Evolutionary conservation across 2,797 vertebrate genomes (phyloP).

Genomic region (Gobionotothen gibberifrons): DNA sequence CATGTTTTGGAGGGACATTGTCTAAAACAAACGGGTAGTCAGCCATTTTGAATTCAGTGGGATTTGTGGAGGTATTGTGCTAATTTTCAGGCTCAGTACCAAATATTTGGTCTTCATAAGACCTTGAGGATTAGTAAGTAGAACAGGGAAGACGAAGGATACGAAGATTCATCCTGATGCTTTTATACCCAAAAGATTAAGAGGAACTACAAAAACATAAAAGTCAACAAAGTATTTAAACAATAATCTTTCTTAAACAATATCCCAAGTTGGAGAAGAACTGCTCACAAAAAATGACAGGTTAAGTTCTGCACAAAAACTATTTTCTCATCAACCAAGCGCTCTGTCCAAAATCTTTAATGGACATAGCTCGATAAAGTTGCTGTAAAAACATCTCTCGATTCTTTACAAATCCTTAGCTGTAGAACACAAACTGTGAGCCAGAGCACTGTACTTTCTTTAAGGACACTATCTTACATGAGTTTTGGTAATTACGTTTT

Average conservation of each 20-base stretch:
- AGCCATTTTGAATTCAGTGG: too few species aligned
- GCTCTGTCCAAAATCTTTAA: slow-evolving; percentile 1
- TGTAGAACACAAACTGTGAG: slow-evolving; percentile 19
- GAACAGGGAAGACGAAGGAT: not conserved
- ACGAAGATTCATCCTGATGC: not conserved
- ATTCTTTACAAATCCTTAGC: not conserved
- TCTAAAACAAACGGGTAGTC: too few species aligned
- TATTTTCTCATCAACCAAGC: not conserved
- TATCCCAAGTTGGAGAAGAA: not conserved
- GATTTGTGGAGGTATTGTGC: too few species aligned
- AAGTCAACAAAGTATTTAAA: slow-evolving; percentile 5
- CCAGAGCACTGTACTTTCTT: slow-evolving; percentile 15
- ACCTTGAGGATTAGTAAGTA: not conserved
- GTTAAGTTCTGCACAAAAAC: not conserved
- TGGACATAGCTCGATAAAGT: not conserved
- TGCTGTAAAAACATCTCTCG: not conserved
- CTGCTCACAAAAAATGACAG: not conserved
- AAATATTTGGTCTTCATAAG: too few species aligned
- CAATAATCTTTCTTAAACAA: not conserved
- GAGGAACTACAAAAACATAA: not conserved
- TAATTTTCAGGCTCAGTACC: too few species aligned
- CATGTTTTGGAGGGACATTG: too few species aligned
- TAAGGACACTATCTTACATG: slow-evolving; percentile 41
- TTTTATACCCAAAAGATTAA: slow-evolving; percentile 2
- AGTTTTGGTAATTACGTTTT: slow-evolving; percentile 52